Evolutionary conservation across 23 tunicate genomes (phyloP).

Genomic region (Styela clava): DNA sequence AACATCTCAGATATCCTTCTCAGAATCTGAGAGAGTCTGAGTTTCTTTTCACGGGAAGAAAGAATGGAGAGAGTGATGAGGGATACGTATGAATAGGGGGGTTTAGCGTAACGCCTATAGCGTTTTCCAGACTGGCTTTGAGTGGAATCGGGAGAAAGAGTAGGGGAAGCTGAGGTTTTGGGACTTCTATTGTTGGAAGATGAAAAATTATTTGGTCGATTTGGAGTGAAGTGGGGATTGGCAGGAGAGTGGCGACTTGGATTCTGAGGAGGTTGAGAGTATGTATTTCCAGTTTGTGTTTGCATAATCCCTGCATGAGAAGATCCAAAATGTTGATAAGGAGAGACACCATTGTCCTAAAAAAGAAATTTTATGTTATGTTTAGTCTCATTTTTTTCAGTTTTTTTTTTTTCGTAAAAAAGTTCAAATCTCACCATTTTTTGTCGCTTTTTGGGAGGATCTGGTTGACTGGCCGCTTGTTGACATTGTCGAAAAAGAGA

Average conservation of each 20-base stretch:
- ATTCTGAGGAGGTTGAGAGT: neutral
- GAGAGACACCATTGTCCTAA: neutral
- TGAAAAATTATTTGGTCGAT: conserved; percentile 8
- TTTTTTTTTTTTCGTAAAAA: too few relatives aligned
- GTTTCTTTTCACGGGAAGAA: conserved; percentile 85
- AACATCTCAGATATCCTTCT: conserved; percentile 94
- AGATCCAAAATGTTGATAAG: neutral
- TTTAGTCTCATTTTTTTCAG: too few relatives aligned
- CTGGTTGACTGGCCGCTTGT: conserved; percentile 15
- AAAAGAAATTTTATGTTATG: too few relatives aligned
- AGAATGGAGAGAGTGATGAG: conserved; percentile 84
- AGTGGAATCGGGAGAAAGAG: conserved; percentile 4
- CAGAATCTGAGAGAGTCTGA: conserved; percentile 80
- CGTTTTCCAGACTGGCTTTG: conserved; percentile 41
- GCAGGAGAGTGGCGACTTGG: conserved; percentile 2
- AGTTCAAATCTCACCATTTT: conserved; percentile 64
- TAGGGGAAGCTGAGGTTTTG: neutral
- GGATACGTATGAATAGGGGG: conserved; percentile 95
- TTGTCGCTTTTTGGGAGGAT: conserved; percentile 37
- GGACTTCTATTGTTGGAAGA: conserved; percentile 6
- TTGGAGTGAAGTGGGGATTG: conserved; percentile 4
- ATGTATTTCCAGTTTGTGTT: neutral
- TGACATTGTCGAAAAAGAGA: conserved; percentile 38
- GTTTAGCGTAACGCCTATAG: conserved; percentile 90
- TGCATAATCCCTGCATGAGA: neutral